phyloP scores from a whole-genome alignment of 2,113 vertebrate genomes.

The Phalacrocorax carbo region DNA sequence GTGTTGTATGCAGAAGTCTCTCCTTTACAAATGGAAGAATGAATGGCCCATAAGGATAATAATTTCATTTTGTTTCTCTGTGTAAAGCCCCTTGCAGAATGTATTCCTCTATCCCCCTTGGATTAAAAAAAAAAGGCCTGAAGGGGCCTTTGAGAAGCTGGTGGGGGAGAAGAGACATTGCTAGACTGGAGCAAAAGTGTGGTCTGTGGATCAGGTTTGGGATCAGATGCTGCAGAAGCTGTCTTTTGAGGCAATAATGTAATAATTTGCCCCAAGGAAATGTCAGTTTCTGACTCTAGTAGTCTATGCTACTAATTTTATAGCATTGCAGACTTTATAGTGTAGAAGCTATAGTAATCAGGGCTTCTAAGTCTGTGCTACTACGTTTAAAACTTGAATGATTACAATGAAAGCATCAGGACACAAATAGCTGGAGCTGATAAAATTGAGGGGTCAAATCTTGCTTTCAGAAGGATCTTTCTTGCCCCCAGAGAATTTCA shows the following conservation, averaged over 20 bases:
- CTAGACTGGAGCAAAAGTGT: neutral
- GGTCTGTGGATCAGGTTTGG: neutral
- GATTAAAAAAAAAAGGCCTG: neutral
- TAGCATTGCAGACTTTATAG: neutral
- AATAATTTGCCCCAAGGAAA: neutral
- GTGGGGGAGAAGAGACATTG: neutral
- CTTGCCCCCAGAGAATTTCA: neutral
- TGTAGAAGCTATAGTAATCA: neutral
- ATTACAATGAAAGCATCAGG: neutral
- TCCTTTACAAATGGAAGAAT: neutral
- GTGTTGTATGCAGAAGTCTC: neutral
- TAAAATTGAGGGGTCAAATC: neutral
- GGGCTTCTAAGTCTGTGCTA: neutral
- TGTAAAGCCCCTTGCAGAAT: neutral
- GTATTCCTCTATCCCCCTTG: neutral
- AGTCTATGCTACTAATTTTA: neutral
- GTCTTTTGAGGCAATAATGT: neutral
- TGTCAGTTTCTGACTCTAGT: neutral
- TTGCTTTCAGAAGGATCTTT: neutral
- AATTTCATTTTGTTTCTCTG: neutral
- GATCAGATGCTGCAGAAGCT: neutral
- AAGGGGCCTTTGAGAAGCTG: neutral
- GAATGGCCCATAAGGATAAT: neutral
- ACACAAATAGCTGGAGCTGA: neutral
- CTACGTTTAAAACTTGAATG: neutral